Conservation (phyloP, 2,113 vertebrate species). For the Gallinago undulata region DNA sequence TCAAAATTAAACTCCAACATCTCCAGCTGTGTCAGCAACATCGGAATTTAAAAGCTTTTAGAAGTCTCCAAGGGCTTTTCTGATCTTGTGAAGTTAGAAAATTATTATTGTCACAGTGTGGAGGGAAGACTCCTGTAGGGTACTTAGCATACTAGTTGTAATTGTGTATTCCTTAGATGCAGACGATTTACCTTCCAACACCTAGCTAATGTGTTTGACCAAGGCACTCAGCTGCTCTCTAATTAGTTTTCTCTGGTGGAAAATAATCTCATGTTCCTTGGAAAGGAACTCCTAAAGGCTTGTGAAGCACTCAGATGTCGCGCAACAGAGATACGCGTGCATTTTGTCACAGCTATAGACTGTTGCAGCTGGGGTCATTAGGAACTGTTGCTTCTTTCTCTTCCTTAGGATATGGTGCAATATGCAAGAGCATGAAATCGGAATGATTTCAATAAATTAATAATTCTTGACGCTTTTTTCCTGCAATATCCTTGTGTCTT, state of each 20-base stretch:
- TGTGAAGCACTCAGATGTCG: background rate
- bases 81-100: background rate
- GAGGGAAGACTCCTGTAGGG: background rate
- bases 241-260: background rate
- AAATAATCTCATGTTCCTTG: background rate
- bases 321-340: rapidly evolving
- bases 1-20: background rate
- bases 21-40: background rate
- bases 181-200: background rate
- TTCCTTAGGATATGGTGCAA: background rate
- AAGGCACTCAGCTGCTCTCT: background rate
- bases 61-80: background rate
- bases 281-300: background rate
- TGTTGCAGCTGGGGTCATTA: background rate
- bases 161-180: background rate
- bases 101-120: background rate
- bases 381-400: background rate
- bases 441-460: background rate
- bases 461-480: background rate
- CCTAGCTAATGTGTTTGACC: background rate
- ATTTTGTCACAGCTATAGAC: background rate
- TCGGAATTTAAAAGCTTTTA: background rate
- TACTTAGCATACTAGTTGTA: background rate
- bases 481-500: background rate
- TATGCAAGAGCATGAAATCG: background rate